These are phyloP conservation scores for Mormyrops boulengeri DNA, from an alignment of 2,797 vertebrate species.

Conservation along the genomic window DNA sequence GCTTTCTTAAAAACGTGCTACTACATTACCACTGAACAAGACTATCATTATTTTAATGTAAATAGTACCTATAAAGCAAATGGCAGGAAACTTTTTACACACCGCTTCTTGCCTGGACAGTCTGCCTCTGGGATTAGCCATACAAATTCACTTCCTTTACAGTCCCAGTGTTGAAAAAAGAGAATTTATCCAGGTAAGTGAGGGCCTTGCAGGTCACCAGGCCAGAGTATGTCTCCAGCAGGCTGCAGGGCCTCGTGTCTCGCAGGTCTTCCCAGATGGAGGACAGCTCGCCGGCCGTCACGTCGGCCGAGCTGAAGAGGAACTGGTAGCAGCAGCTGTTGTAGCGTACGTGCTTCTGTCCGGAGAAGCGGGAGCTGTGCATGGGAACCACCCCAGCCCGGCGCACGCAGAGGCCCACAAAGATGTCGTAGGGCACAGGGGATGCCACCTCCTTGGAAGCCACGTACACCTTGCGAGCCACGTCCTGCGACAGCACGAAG, in stretches of 20 bases:
- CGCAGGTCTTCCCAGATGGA: conserved; percentile 70
- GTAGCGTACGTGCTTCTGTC: conserved; percentile 72
- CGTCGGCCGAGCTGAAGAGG: conserved; percentile 74
- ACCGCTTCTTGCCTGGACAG: background rate
- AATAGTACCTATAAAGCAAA: background rate
- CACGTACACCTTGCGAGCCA: conserved; percentile 75
- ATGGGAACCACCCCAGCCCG: conserved; percentile 67
- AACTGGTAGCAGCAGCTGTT: conserved; percentile 87
- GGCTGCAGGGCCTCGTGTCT: conserved; percentile 52
- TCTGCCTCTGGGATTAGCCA: background rate
- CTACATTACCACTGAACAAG: background rate
- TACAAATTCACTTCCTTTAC: background rate
- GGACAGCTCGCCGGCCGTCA: conserved; percentile 54
- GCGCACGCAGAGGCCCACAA: conserved; percentile 75
- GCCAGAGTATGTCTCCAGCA: conserved; percentile 78
- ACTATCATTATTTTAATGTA: background rate
- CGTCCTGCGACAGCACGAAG: conserved; percentile 79
- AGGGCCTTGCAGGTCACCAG: conserved; percentile 78
- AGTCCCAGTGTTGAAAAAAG: conserved; percentile 38
- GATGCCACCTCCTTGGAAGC: conserved; percentile 52
- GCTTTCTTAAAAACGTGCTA: background rate
- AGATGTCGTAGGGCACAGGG: conserved; percentile 60
- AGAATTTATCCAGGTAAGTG: conserved; percentile 77
- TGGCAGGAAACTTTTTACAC: background rate
- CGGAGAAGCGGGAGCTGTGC: conserved; percentile 83